Evolutionary conservation across 2,113 vertebrate genomes (phyloP), one percentile per base, ranked within the genome.

Genomic region (Tinamus guttatus): DNA sequence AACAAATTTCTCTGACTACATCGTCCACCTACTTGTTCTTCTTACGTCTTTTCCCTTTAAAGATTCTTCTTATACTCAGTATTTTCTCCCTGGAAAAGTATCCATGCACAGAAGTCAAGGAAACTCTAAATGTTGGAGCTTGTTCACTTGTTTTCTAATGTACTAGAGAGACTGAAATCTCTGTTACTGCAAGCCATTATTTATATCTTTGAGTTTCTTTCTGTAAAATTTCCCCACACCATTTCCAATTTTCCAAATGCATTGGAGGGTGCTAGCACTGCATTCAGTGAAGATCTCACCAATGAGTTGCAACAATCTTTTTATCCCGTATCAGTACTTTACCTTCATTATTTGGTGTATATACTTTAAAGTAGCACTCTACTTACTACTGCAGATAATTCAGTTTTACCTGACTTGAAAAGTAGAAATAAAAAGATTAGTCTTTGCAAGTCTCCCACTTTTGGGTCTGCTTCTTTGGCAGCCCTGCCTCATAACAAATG

Each of bases 371-470:
- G 27, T 84, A 93, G 78, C 15, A 0, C 70, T 43, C 58, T 82
- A 4, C 82, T 93, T 85, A 79, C 69, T 85, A 89, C 74, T 86
- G 17, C 60, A 89, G 80, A 65, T 84, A 52, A 71, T 74, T 88
- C 82, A 76, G 65, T 67, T 32, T 1, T 60, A 79, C 58, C 54
- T 13, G 27, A 89, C 45, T 32, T 94, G 43, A 74, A 74, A 87
- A 32, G 17, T 9, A 45, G 79, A 90, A 70, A 49, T 32, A 80
- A 67, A 56, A 80, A 49, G 40, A 73, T 87, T 5, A 1, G 9
- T 75, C 85, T 79, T 88, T 83, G 71, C 85, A 94, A 11, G 32
- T 88, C 7, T 81, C 88, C 43, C 62, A 18, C 64, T 95, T 75
- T 71, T 0, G 9, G 38, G 87, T 88, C 82, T 45, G 60, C 68